Base-by-base conservation (phyloP, 2,797 vertebrate species). In the Chelmon rostratus region DNA sequence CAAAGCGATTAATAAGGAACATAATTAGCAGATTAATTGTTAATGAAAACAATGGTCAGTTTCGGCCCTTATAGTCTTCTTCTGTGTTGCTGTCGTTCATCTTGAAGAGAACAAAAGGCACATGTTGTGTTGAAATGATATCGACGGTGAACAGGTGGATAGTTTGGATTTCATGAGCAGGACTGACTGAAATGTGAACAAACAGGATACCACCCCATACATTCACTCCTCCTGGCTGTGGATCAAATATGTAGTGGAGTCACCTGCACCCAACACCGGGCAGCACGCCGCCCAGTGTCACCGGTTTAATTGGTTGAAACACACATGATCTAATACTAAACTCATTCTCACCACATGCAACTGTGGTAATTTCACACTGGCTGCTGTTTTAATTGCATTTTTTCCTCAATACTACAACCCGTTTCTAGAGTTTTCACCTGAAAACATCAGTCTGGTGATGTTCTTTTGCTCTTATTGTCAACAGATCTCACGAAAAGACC, bases 201-300 rank as follows among this genome's bases (percentile, higher is more conserved):
- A 66, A 66, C 62, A 40, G 42, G 53, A 46, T 23, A 12, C 8
- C 19, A 11, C 11, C 3, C 10, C 33, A 25, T 21, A 12, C 16
- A 3, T 13, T 35, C 21, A 46, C 33, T 65, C 40, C 16, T 57
- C 1, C 38, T 74, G 72, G 52, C 61, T 28, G 52, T 57, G 40
- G 72, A 57, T 47, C 62, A 65, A 65, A 49, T 66, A 74, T 66
- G 72, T 38, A 13, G 38, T 6, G 9, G 37, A 64, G 40, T 64
- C 40, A 64, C 59, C 59, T 54, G 21, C 71, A 25, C 25, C 7
- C 38, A 8, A 19, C 66, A 21, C 25, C 11, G 15, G 35, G 44
- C 28, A 28, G 28, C 52, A 31, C 19, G 19, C 15, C 23, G 47
- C 25, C 49, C 35, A 28, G 0, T 10, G 21, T 21, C 16, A 21